Evolutionary conservation across 2,888 invertebrate species (phyloP), one percentile per base, ranked within the genome.

Genomic region (Diarsia brunnea): DNA sequence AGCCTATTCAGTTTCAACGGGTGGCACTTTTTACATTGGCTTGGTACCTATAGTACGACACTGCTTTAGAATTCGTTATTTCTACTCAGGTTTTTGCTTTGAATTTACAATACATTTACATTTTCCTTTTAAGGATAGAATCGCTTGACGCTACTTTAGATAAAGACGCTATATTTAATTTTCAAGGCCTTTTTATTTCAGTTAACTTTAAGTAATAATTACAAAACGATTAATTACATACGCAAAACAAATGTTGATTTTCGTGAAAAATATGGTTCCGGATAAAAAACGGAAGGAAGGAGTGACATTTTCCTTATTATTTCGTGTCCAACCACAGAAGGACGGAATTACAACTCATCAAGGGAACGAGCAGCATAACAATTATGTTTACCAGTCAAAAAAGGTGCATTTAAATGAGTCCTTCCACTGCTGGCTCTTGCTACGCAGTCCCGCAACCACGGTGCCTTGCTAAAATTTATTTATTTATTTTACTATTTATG

Each of bases 61-160:
- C 49, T 43, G 43, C 64, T 64, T 75, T 64, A 64, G 16, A 53
- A 75, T 74, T 75, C 1, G 1, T 16, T 51, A 21, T 58, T 58
- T 58, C 51, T 60, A 4, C 49, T 24, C 3, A 24, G 11, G 19
- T 55, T n/a, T 55, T 55, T 24, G 24, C 55, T 55, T 55, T 24
- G 5, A 24, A 24, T 21, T 55, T 2, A 24, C 14, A 24, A 14
- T 24, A 2, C 7, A 16, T 27, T 27, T 27, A 2, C 16, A 31
- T 4, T 31, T 21, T 16, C 4, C 21, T 24, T 16, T 70, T 7
- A 31, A 2, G n/a, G 19, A 38, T n/a, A 67, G 8, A 21, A 21
- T 65, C 24, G 2, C 16, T 65, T n/a, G 11, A 8, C 10, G 69
- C 7, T 66, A 5, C 38, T 61, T 38, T 38, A 61, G 19, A 60